Evolutionary conservation across 1,140 invertebrate genomes (phyloP).

Genomic region (Cherax quadricarinatus): DNA sequence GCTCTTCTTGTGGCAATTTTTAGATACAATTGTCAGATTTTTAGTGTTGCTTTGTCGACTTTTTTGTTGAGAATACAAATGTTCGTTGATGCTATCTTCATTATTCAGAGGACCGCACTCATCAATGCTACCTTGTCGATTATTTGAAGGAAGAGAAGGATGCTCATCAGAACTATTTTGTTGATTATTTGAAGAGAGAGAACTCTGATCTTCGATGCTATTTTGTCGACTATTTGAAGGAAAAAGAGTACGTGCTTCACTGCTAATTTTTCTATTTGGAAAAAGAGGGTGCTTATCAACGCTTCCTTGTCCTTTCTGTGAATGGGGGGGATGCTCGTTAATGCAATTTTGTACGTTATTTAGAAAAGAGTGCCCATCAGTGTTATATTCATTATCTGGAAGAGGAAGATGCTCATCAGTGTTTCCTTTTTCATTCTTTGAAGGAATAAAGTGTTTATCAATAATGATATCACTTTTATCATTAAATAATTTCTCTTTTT

Average conservation of each 20-base stretch:
- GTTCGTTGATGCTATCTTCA: not conserved
- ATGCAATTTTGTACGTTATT: no score
- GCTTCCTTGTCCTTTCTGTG: no score
- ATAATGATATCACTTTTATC: not conserved
- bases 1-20: no score
- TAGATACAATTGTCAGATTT: no score
- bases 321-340: no score
- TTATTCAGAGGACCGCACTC: not conserved
- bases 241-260: not conserved
- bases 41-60: no score
- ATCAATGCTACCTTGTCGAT: not conserved
- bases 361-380: no score
- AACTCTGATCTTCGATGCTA: not conserved
- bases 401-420: no score
- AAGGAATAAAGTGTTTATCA: not conserved
- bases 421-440: no score
- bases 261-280: not conserved
- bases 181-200: not conserved
- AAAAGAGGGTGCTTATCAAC: no score
- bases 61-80: no score
- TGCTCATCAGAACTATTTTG: not conserved
- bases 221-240: slow-evolving; percentile 4
- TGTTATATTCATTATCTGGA: no score
- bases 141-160: not conserved
- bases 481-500: not conserved